Evolutionary conservation across 2,113 vertebrate genomes (phyloP).

Genomic region (Entelurus aequoreus): DNA sequence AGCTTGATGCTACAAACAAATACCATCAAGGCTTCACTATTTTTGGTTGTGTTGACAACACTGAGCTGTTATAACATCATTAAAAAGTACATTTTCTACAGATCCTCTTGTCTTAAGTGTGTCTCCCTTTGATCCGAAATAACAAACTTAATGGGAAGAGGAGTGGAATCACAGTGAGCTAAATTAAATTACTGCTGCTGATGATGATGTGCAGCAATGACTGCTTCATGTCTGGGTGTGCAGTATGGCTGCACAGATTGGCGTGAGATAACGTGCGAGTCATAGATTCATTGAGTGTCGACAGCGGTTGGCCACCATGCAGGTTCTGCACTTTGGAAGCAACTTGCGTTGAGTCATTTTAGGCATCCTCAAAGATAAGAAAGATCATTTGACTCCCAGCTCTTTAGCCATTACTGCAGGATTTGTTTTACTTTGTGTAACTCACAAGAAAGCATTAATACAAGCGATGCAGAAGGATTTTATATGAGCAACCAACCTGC

Average conservation of each 20-base stretch:
- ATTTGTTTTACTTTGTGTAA: not conserved
- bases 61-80: no score
- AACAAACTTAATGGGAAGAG: slow-evolving; percentile 31
- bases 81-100: no score
- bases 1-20: slow-evolving; percentile 10
- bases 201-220: slow-evolving; percentile 23
- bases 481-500: slow-evolving; percentile 18
- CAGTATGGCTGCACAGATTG: slow-evolving; percentile 5
- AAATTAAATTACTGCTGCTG: slow-evolving; percentile 23
- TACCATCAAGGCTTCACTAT: slow-evolving; percentile 4
- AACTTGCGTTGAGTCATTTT: not conserved
- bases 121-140: slow-evolving; percentile 34
- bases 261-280: not conserved
- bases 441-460: not conserved
- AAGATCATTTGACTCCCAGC: not conserved
- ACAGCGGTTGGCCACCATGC: not conserved
- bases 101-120: slow-evolving; percentile 6
- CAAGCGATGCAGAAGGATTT: slow-evolving; percentile 10
- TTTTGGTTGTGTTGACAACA: no score
- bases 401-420: not conserved
- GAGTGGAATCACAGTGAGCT: slow-evolving; percentile 23
- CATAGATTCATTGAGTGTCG: not conserved
- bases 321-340: not conserved
- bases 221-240: slow-evolving; percentile 15
- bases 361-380: not conserved